phyloP scores from a whole-genome alignment of 2,797 vertebrate species.

The Pelodytes ibericus region DNA sequence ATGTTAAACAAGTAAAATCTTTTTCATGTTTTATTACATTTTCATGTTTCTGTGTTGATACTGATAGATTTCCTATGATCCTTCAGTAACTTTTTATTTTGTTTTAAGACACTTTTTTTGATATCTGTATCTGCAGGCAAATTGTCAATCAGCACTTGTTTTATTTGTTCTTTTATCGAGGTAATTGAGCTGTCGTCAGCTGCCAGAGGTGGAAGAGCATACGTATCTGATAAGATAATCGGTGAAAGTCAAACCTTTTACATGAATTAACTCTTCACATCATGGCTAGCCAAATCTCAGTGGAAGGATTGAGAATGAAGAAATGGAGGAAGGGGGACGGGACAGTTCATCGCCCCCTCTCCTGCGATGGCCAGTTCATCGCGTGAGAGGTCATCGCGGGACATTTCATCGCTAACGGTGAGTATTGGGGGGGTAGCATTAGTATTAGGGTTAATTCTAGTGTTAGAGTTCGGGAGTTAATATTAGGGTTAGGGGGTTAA shows the following conservation, averaged over 20 bases:
- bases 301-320: no score
- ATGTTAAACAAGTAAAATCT: no score
- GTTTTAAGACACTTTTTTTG: constrained; percentile 12
- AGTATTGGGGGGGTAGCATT: no score
- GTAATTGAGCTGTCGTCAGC: constrained; percentile 35
- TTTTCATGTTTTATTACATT: background rate
- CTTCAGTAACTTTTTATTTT: constrained; percentile 5
- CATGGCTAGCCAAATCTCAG: background rate
- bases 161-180: constrained; percentile 27
- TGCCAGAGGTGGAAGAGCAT: constrained; percentile 11
- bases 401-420: no score
- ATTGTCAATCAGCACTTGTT: constrained; percentile 42
- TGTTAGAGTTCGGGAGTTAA: no score
- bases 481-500: no score
- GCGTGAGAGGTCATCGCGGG: no score
- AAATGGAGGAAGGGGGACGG: no score
- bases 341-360: no score
- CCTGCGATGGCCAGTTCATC: no score
- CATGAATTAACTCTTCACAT: background rate
- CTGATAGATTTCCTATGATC: background rate
- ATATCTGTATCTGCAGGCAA: constrained; percentile 29
- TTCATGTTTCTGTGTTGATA: constrained; percentile 21
- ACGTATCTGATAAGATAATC: constrained; percentile 25
- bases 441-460: no score
- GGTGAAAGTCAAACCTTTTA: constrained; percentile 4